Base-by-base conservation (phyloP, 2,888 invertebrate species). In the Ommatoiulus sabulosus region DNA sequence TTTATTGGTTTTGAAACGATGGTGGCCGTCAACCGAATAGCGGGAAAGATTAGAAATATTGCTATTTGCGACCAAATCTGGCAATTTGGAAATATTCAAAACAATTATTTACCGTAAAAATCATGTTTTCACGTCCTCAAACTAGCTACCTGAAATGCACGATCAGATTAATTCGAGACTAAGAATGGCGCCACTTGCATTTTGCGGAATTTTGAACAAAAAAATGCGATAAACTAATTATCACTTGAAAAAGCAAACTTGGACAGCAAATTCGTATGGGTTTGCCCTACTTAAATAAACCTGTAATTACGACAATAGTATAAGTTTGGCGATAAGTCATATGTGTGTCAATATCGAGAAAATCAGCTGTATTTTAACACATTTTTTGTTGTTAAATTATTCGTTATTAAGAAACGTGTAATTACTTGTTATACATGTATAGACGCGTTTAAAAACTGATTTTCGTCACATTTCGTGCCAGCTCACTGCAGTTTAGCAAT, bases 61-160 rank as follows among this genome's bases (percentile, higher is more conserved):
- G 72, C 24, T 72, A 20, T 72, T 72, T 24, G 72, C 20, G 24
- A 8, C 72, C 10, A 10, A 24, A 10, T 24, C 72, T 24, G 20
- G 8, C 20, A 12, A 10, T 10, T 72, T 63, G 4, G 20, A 6
- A 63, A 63, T 72, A 72, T 24, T 1, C 24, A 24, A 20, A 72
- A 72, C 72, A 72, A 72, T 72, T 72, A n/a, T 63, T 63, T 20
- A n/a, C 17, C 63, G n/a, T 57, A 63, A 63, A 35, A 63, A 63
- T n/a, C 63, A n/a, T 6, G n/a, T 6, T 20, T 63, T 63, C 4
- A n/a, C n/a, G 6, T 63, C 7, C 52, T 63, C 63, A 63, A 63
- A 63, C n/a, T n/a, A 63, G 20, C 63, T 63, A 15, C 57, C 17
- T 52, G 52, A 52, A 63, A 6, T 63, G 17, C 20, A 20, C 20